Percentiles rank a stretch among this genome's conserved stretches.
phyloP scores from a whole-genome alignment of 2,797 vertebrate species.

The Chelidonichthys spinosus region DNA sequence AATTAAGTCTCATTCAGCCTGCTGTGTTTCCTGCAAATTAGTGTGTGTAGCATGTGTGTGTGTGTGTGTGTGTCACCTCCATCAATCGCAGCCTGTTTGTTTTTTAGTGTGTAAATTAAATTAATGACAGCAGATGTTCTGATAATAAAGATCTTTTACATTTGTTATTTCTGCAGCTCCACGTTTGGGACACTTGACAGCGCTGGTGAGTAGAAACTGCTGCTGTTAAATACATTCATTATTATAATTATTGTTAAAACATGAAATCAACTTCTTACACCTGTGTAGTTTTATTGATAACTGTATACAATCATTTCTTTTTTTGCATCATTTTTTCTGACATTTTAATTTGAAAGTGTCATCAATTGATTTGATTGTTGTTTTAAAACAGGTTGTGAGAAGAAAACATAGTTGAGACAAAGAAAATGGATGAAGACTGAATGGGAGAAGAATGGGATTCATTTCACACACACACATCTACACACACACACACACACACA shows the following conservation, averaged over 20 bases:
- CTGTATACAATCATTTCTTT: neutral
- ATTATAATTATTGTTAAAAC: no score
- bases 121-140: slow-evolving; percentile 39
- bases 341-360: neutral
- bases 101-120: slow-evolving; percentile 40
- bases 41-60: slow-evolving; percentile 12
- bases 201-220: neutral
- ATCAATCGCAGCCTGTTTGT: slow-evolving; percentile 43
- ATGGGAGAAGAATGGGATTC: slow-evolving; percentile 1
- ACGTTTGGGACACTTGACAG: neutral
- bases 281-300: neutral
- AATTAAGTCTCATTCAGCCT: slow-evolving; percentile 52
- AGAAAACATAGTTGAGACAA: neutral
- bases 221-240: no score
- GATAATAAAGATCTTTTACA: slow-evolving; percentile 25
- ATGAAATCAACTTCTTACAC: neutral
- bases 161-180: slow-evolving; percentile 11
- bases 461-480: slow-evolving; percentile 5
- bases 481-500: slow-evolving; percentile 7
- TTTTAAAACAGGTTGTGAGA: neutral
- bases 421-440: slow-evolving; percentile 4
- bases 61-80: slow-evolving; percentile 27
- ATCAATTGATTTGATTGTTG: neutral
- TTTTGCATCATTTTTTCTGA: neutral
- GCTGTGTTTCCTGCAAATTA: slow-evolving; percentile 58